These are phyloP conservation scores for Grus americana DNA, from an alignment of 2,113 vertebrate species.

Conservation along the genomic window DNA sequence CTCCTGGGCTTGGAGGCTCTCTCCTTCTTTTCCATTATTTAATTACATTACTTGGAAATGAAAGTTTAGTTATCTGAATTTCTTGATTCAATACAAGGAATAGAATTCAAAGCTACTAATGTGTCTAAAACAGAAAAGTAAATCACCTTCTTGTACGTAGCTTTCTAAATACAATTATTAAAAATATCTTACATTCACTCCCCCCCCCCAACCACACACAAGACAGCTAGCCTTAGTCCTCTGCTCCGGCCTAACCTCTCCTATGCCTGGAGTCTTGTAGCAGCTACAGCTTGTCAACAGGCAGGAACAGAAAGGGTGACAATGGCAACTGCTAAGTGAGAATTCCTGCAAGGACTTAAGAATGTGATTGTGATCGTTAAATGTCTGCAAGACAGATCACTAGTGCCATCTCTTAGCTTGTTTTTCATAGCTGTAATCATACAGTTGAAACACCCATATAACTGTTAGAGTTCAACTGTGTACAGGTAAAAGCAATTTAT, in stretches of 20 bases:
- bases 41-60: not conserved
- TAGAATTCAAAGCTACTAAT: not conserved
- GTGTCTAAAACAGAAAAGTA: not conserved
- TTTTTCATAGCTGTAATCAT: not conserved
- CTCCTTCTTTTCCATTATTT: not conserved
- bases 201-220: not conserved
- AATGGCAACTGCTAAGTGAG: constrained; percentile 4
- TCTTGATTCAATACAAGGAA: not conserved
- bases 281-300: not conserved
- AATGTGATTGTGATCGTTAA: not conserved
- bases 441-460: not conserved
- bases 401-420: not conserved
- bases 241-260: not conserved
- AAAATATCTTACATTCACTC: not conserved
- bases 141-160: not conserved
- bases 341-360: not conserved
- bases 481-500: not conserved
- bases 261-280: not conserved
- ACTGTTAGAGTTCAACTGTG: not conserved
- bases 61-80: not conserved
- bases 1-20: not conserved
- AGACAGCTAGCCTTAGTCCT: not conserved
- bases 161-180: not conserved
- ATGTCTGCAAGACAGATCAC: not conserved
- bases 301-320: not conserved